Percentiles rank a stretch among this genome's conserved stretches.
phyloP scores from a whole-genome alignment of 2,113 vertebrate genomes.

The Semnornis frantzii region DNA sequence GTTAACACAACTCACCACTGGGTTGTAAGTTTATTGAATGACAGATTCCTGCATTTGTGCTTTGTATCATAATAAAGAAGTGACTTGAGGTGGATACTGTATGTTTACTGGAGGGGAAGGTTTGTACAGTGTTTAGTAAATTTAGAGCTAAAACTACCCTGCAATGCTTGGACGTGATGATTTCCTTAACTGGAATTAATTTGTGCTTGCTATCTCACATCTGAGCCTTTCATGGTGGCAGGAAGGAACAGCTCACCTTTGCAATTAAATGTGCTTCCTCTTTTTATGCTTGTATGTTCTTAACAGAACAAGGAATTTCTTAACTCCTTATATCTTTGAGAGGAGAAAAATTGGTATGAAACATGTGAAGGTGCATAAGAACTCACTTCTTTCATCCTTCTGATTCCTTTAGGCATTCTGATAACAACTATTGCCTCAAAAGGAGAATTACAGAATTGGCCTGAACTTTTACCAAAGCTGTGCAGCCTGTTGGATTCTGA shows the following conservation, averaged over 20 bases:
- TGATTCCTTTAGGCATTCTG: slow-evolving; percentile 83
- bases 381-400: neutral
- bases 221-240: neutral
- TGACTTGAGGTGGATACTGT: neutral
- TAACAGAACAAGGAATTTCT: neutral
- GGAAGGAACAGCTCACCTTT: neutral
- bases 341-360: neutral
- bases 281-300: neutral
- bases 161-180: neutral
- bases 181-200: neutral
- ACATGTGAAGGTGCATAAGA: neutral
- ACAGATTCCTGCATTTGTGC: neutral
- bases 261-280: neutral
- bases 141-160: neutral
- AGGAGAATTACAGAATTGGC: slow-evolving; percentile 97
- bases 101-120: neutral
- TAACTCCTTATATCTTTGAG: neutral
- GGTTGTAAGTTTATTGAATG: neutral
- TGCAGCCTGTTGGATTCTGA: slow-evolving; percentile 94
- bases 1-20: neutral
- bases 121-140: neutral
- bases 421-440: slow-evolving; percentile 98
- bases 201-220: neutral
- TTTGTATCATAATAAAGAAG: neutral
- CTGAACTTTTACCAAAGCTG: slow-evolving; percentile 94